Base-by-base conservation (phyloP, 2,797 vertebrate genomes). In the Gymnothorax javanicus region DNA sequence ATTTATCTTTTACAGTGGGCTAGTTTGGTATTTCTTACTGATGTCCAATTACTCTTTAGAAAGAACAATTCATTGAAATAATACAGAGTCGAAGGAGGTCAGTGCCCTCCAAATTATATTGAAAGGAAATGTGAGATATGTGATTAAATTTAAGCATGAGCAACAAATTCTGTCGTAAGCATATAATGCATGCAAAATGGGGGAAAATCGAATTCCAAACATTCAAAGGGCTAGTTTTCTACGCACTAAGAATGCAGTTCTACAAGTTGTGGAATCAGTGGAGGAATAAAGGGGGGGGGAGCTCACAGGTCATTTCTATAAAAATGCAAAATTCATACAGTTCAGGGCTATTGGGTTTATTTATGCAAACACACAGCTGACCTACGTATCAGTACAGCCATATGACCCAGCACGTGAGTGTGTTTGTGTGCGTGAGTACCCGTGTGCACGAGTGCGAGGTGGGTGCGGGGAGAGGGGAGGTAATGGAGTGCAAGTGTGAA, bases 1-100 rank as follows among this genome's bases (percentile, higher is more conserved):
- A 99, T 99, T 99, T 98, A 97, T 98, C 97, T 97, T 92, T 97
- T 97, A 96, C 95, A 95, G 94, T 91, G 90, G 88, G 94, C 92
- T 89, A 92, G 94, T 94, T 94, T 93, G 92, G 93, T 94, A 93
- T 94, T 95, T 95, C 93, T 94, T 90, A 90, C 94, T 90, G 94
- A 96, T 96, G 96, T 96, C 96, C 95, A 95, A 95, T 96, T 95
- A 95, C 94, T 95, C 94, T 94, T 96, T 95, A 95, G 93, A 94
- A 91, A 95, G 94, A 96, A 96, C 96, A 96, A 97, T 97, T 98
- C 97, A 97, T 97, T 96, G 97, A 93, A 93, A 95, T 96, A 96
- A 94, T 95, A 94, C 91, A 91, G 90, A 91, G 86, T 84, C 85
- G 56, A 77, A 93, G 93, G 90, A 89, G 85, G 89, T 90, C 87